Base-by-base conservation (phyloP, 2,113 vertebrate genomes). In the Vulpes vulpes region DNA sequence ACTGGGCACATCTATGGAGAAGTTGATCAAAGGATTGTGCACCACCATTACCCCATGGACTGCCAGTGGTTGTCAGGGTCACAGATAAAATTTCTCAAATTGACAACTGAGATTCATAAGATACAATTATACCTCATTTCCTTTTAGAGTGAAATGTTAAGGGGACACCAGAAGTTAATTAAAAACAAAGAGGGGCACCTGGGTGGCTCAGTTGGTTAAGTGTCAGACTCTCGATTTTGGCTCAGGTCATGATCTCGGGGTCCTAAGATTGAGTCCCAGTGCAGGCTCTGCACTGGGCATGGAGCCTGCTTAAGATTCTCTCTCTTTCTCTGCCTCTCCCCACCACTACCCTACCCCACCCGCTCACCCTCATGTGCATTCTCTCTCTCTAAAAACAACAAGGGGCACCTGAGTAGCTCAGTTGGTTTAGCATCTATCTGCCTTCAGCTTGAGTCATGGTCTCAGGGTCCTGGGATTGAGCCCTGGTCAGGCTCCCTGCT, bases 61-160 rank as follows among this genome's bases (percentile, higher is more conserved):
- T 84, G 57, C 25, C 25, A 62, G 38, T 67, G 32, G 15, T 60
- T 79, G 30, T 79, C 20, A 84, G 19, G 23, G 30, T 20, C 19
- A 81, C 35, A 83, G 57, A 71, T 17, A 25, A 87, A 96, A 87
- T 65, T 87, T 88, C 86, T 90, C 64, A 76, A 92, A 82, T 15
- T 71, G 60, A 85, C 53, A 89, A 93, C 3, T 85, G 87, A 92
- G 73, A 91, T 27, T 93, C 57, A 89, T 23, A 49, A 93, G 71
- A 81, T 80, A 81, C 38, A 83, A 89, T 69, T n/a, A 74, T 6
- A 81, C 57, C 17, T 57, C 2, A 92, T 84, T 67, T 80, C 32
- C 83, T 93, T 84, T 69, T 65, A 89, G 38, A 53, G 9, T 80
- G 23, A 74, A 19, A 81, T 82, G 17, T 85, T 76, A 80, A 83